Conservation (phyloP, 2,113 vertebrate genomes). For the Malurus elegans region DNA sequence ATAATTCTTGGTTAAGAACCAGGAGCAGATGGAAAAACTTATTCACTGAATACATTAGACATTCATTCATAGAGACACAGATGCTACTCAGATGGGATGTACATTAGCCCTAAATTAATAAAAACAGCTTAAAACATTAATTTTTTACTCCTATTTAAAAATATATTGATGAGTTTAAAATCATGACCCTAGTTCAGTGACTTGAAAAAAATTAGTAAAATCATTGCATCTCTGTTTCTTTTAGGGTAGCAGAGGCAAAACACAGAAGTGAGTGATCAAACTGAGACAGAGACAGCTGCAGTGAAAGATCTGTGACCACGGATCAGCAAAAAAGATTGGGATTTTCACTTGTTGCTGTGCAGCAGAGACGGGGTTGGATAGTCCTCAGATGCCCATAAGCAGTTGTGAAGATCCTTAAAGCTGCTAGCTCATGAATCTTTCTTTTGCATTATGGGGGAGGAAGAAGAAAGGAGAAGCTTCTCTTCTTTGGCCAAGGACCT, state of each 20-base stretch:
- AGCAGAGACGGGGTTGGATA: background rate
- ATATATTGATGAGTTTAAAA: background rate
- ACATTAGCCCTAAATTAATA: background rate
- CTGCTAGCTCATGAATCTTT: rapidly evolving
- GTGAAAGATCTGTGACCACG: background rate
- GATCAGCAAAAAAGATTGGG: background rate
- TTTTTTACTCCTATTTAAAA: background rate
- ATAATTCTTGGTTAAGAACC: background rate
- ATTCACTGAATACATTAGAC: background rate
- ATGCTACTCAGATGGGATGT: background rate
- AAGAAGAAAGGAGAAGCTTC: background rate
- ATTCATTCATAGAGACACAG: background rate
- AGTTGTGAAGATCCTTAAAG: background rate
- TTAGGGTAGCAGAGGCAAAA: background rate
- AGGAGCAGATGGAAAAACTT: background rate
- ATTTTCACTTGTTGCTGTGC: background rate
- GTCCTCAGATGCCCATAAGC: background rate
- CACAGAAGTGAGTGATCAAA: background rate
- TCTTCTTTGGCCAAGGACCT: background rate
- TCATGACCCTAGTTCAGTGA: background rate
- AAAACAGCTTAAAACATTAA: background rate
- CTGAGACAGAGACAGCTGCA: background rate
- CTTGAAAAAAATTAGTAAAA: background rate
- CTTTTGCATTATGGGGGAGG: background rate
- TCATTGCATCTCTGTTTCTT: background rate